Percentiles rank a stretch among this genome's conserved stretches.
These are phyloP conservation scores for Synanthedon andrenaeformis DNA, from an alignment of 2,888 invertebrate genomes.

Conservation along the genomic window DNA sequence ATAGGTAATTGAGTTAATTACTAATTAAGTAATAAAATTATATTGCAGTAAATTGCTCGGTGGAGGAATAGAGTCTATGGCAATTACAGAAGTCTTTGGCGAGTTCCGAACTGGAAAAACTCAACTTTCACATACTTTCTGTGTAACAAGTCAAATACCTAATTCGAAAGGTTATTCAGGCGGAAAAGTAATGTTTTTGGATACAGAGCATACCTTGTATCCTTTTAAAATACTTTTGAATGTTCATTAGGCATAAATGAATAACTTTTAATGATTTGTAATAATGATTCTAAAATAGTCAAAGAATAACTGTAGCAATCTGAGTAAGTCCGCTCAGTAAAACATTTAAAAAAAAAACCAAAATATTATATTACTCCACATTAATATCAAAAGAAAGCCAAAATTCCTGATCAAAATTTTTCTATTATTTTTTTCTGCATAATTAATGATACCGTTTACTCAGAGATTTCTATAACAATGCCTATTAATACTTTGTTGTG, in stretches of 20 bases:
- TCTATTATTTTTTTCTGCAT: no score
- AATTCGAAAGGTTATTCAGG: constrained; percentile 76
- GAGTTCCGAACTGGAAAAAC: constrained; percentile 88
- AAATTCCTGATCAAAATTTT: no score
- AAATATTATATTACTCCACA: no score
- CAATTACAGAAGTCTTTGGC: constrained; percentile 86
- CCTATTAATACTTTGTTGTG: no score
- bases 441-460: no score
- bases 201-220: constrained; percentile 89
- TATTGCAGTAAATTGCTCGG: constrained; percentile 76
- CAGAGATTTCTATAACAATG: no score
- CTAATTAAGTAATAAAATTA: no score
- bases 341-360: no score
- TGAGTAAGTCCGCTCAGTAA: neutral
- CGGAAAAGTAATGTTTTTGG: constrained; percentile 85
- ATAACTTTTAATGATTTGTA: neutral
- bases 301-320: neutral
- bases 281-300: neutral
- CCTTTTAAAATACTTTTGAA: constrained; percentile 42
- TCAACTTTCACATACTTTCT: constrained; percentile 83
- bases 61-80: constrained; percentile 86
- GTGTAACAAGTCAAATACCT: constrained; percentile 83
- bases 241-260: neutral
- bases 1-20: no score
- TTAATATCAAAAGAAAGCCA: no score